These are phyloP conservation scores for Microplitis demolitor DNA, from an alignment of 1,140 invertebrate genomes.

Conservation along the genomic window DNA sequence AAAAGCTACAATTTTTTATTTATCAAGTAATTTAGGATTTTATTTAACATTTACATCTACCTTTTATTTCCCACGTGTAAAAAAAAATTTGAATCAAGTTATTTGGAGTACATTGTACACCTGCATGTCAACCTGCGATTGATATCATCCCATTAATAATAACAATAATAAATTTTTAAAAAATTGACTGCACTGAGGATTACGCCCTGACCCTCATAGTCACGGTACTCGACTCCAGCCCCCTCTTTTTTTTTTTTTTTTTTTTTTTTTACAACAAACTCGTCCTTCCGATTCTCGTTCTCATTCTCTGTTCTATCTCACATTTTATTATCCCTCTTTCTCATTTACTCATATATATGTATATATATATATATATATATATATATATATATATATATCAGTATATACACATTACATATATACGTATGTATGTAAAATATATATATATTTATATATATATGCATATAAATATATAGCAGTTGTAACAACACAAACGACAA, in stretches of 20 bases:
- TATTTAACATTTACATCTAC: too few relatives aligned
- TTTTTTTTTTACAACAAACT: background rate
- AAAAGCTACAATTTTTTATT: too few relatives aligned
- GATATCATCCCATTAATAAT: constrained; percentile 20
- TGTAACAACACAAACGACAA: too few relatives aligned
- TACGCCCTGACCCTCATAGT: constrained; percentile 33
- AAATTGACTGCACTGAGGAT: constrained; percentile 11
- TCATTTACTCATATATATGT: background rate
- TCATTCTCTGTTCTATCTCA: constrained; percentile 20
- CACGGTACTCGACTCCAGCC: constrained; percentile 33
- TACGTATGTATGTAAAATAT: background rate
- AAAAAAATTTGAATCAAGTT: background rate
- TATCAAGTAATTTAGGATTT: too few relatives aligned
- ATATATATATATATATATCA: background rate
- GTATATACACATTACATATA: background rate
- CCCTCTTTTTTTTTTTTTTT: background rate
- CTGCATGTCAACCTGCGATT: constrained; percentile 34
- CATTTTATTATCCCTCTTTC: background rate
- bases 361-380: background rate
- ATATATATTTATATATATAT: background rate
- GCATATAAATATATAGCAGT: too few relatives aligned
- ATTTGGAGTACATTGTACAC: background rate
- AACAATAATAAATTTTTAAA: constrained; percentile 33
- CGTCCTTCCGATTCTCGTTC: constrained; percentile 15
- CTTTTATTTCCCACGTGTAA: too few relatives aligned